Evolutionary conservation across 2,888 invertebrate species (phyloP), one percentile per base, ranked within the genome.

Genomic region (Dicroscelio sp.): DNA sequence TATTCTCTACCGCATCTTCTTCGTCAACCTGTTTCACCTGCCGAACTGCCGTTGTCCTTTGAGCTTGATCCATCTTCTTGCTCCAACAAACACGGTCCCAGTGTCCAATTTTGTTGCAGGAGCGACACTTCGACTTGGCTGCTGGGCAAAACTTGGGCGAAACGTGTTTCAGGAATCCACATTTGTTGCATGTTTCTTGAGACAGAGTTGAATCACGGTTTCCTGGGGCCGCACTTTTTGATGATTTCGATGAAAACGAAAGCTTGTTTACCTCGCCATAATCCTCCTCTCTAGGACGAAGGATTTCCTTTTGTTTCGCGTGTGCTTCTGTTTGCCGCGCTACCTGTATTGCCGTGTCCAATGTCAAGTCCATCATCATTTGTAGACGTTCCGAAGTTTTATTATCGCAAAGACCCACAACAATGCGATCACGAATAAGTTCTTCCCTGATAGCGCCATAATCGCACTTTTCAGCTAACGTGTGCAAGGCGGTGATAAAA

Each of bases 391-490:
- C 78, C 6, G 78, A 78, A 1, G 78, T 38, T 30, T 30, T 38
- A 2, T 12, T 14, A 35, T 79, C 79, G 17, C 12, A 20, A 52
- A 79, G 30, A 8, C 94, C 95, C 14, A 94, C 93, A 20, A 94
- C 92, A 60, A 95, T 95, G 27, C 93, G 86, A 82, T 95, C 95
- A 69, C 95, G 80, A 6, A 95, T 95, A 17, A 95, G 79, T 8
- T 79, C 65, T n/a, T 80, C 69, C 20, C 27, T 10, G 3, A 69
- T 52, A 14, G 52, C 31, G 10, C 93, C 92, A 71, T 93, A 95
- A 0, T 95, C 90, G 52, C 94, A 95, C 17, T 79, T 48, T 48
- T 94, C 92, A 8, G 94, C 93, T 48, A 94, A 65, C 0, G 87
- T 88, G 52, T 95, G 93, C 52, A 95, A 79, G 20, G 88, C 67